Percentiles rank a stretch among this genome's conserved stretches.
These are phyloP conservation scores for Danio tinwini DNA, from an alignment of 2,797 vertebrate species.

Conservation along the genomic window DNA sequence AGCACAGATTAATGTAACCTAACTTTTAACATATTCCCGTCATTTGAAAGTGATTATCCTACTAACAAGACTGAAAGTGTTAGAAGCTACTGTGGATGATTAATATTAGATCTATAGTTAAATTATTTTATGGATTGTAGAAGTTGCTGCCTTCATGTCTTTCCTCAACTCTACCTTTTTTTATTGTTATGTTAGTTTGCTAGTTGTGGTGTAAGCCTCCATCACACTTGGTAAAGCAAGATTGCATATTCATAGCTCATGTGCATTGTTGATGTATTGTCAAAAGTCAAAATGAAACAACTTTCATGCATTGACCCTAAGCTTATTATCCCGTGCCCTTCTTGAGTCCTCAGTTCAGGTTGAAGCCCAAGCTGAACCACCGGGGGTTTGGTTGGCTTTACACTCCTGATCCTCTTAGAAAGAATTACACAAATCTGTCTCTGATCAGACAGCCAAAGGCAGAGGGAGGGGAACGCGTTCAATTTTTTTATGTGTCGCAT, in stretches of 20 bases:
- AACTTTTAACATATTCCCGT: neutral
- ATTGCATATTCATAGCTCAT: neutral
- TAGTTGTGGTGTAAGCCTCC: neutral
- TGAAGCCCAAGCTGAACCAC: constrained; percentile 73
- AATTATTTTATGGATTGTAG: neutral
- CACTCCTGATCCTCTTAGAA: constrained; percentile 76
- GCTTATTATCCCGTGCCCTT: constrained; percentile 76
- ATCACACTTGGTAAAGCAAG: no score
- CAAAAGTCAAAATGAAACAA: constrained; percentile 69
- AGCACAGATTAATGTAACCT: neutral
- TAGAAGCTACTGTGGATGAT: neutral
- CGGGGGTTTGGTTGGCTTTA: constrained; percentile 75
- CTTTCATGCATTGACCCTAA: constrained; percentile 73
- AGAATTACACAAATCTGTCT: constrained; percentile 82
- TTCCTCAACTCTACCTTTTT: neutral
- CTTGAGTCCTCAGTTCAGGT: constrained; percentile 70
- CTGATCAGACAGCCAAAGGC: constrained; percentile 73
- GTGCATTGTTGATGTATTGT: constrained; percentile 13
- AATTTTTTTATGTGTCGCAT: constrained; percentile 2
- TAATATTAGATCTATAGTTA: no score
- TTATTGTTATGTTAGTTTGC: neutral
- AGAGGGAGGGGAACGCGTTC: constrained; percentile 45
- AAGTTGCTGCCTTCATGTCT: neutral
- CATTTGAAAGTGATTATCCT: neutral
- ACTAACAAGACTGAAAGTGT: neutral